Base-by-base conservation (phyloP, 2,797 vertebrate genomes). In the Phataginus tricuspis region DNA sequence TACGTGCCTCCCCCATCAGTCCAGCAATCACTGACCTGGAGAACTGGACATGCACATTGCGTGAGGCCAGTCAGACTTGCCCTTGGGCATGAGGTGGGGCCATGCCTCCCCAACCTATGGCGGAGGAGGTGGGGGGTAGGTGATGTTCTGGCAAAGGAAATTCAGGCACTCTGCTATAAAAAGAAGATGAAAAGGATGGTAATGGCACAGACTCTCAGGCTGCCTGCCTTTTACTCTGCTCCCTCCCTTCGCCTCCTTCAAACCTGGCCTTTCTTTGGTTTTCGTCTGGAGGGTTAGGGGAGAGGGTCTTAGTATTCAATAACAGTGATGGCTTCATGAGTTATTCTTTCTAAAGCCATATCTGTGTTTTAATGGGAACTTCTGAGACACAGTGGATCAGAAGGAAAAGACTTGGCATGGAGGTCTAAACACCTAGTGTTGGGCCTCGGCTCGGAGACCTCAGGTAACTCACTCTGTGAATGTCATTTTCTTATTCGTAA, bases 61-160 rank as follows among this genome's bases (percentile, higher is more conserved):
- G 34, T 74, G 18, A 45, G 37, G 27, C 14, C 29, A 29, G 11
- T 39, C 13, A 91, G 51, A 23, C 31, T 94, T 11, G 14, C 1
- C 19, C 21, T 7, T 31, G 1, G 14, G 4, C 71, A 4, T 19
- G 64, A 23, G n/a, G 61, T 45, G 1, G 39, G 45, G 27, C 83
- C 42, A 39, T 27, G 14, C 53, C 37, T 53, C 57, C n/a, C 37
- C 37, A 59, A 13, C 8, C 21, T 7, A 10, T 4, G 3, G 31
- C 6, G 0, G 11, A 4, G 29, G 7, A 15, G 0, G 9, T 7
- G 0, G 2, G 34, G 19, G n/a, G 14, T 18, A 72, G 29, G 21
- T 42, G 87, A 80, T 77, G 14, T 8, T 25, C 57, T 55, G 16
- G 6, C 27, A 42, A 7, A 86, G 71, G 55, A 80, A 92, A 77